Percentiles rank a stretch among this genome's conserved stretches.
Evolutionary conservation across 1,140 invertebrate genomes (phyloP).

Genomic region (Matsumurasca onukii): DNA sequence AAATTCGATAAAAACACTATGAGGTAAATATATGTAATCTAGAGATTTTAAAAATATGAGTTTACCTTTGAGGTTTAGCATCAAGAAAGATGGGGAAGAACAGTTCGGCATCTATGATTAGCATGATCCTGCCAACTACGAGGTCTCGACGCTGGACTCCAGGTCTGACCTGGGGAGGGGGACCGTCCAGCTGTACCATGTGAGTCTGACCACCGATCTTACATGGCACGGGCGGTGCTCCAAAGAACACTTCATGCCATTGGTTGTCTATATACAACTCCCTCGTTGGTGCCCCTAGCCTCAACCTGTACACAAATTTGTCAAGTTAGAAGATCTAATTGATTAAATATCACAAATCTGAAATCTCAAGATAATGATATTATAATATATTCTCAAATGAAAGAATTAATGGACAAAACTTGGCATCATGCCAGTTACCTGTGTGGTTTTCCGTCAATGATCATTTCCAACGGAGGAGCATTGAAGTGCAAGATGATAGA

Average conservation of each 20-base stretch:
- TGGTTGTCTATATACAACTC: constrained; percentile 87
- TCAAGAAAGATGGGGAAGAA: constrained; percentile 83
- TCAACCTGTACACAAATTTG: constrained; percentile 58
- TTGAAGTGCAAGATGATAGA: constrained; percentile 67
- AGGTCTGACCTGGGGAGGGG: constrained; percentile 82
- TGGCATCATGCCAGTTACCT: constrained; percentile 44
- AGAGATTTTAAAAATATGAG: no score
- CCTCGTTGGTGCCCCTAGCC: constrained; percentile 87
- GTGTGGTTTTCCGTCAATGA: constrained; percentile 68
- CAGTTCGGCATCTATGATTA: constrained; percentile 77
- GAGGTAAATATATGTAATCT: no score
- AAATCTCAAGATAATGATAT: background rate
- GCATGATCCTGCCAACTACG: constrained; percentile 77
- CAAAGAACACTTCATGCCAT: constrained; percentile 89
- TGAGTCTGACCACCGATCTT: constrained; percentile 76
- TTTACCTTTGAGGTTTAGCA: constrained; percentile 73
- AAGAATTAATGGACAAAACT: background rate
- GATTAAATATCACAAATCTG: background rate
- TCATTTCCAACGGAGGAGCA: constrained; percentile 56
- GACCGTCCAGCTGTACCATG: constrained; percentile 78
- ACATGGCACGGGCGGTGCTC: constrained; percentile 82
- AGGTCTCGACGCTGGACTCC: constrained; percentile 70
- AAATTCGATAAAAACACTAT: no score
- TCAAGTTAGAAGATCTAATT: background rate
- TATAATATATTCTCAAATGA: background rate